A percentile compares a stretch with the other conserved stretches of the same genome.
Evolutionary conservation across 2,113 vertebrate genomes (phyloP).

Genomic region (Empidonax alnorum): DNA sequence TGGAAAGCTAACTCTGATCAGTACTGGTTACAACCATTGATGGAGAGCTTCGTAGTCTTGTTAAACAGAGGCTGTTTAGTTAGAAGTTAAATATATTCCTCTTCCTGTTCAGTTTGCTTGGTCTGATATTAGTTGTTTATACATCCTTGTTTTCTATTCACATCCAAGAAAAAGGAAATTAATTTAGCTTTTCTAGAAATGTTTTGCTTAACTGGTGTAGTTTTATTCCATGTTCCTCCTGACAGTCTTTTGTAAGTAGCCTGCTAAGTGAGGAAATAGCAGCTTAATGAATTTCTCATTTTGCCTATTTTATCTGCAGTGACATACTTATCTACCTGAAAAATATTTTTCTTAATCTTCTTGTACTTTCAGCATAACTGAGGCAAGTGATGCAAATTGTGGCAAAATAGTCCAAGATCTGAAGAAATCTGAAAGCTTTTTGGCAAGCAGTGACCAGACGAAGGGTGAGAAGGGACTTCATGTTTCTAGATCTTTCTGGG

Average conservation of each 20-base stretch:
- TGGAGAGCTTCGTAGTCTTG: background rate
- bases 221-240: background rate
- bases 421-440: background rate
- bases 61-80: background rate
- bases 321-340: background rate
- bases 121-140: background rate
- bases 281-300: background rate
- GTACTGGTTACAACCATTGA: background rate
- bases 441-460: background rate
- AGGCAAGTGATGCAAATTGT: background rate
- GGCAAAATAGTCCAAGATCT: background rate
- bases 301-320: background rate
- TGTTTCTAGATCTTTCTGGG: background rate
- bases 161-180: background rate
- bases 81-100: background rate
- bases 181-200: background rate
- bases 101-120: background rate
- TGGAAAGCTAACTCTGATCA: background rate
- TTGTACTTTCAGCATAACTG: slow-evolving; percentile 48
- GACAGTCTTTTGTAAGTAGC: background rate
- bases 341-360: background rate
- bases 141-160: background rate
- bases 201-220: background rate
- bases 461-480: slow-evolving; percentile 29
- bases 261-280: background rate